phyloP scores from a whole-genome alignment of 2,113 vertebrate species.

The Sturnira hondurensis region DNA sequence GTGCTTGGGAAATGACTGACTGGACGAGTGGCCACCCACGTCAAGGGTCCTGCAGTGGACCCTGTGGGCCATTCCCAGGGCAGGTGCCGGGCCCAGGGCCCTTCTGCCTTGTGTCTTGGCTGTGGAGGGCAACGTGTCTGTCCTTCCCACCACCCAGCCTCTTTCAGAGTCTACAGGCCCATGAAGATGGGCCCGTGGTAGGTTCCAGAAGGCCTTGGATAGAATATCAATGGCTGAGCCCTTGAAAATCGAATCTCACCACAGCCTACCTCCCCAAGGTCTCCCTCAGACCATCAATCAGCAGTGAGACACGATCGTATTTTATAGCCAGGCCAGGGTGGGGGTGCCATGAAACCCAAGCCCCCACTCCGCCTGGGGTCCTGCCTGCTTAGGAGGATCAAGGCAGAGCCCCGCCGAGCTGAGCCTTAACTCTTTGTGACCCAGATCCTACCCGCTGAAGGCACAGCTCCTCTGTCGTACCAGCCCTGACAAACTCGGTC shows the following conservation, averaged over 20 bases:
- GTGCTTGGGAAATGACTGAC: neutral
- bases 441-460: neutral
- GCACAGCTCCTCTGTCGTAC: neutral
- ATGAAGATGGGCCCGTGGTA: neutral
- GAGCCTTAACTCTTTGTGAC: conserved; percentile 66
- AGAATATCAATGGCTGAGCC: conserved; percentile 68
- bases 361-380: conserved; percentile 49
- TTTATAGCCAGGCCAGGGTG: conserved; percentile 69
- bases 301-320: conserved; percentile 65
- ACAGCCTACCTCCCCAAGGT: conserved; percentile 26
- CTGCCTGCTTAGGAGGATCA: conserved; percentile 23
- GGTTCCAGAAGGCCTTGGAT: conserved; percentile 47
- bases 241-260: conserved; percentile 66
- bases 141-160: neutral
- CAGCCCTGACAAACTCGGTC: neutral
- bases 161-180: neutral
- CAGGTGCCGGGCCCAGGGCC: neutral
- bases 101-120: neutral
- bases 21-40: rapidly evolving
- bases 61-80: neutral
- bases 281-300: conserved; percentile 74
- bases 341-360: conserved; percentile 74
- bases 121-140: neutral
- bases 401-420: neutral
- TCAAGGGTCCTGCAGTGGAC: neutral